Evolutionary conservation across 1,140 invertebrate species (phyloP), one percentile per base, ranked within the genome.

Genomic region (Drosophila lacertosa): DNA sequence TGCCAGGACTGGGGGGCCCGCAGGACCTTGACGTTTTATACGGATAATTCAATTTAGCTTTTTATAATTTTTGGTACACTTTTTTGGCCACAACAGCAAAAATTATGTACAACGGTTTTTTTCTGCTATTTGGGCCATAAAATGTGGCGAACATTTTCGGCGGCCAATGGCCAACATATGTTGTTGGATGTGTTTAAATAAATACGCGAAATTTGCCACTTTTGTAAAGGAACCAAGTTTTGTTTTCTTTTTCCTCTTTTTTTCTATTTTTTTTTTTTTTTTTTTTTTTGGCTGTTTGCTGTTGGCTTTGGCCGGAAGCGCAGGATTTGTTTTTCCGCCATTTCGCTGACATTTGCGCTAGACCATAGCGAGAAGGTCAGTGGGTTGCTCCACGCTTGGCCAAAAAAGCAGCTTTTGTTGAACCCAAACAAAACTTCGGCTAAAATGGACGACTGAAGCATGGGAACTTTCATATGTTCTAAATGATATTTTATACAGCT

Each of bases 1-100:
- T n/a, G n/a, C n/a, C n/a, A 45, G 11, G 33, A 64, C 32, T 35
- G 37, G 45, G 58, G 16, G 74, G 40, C 44, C 54, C 58, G 39
- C 66, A 75, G 62, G 82, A 80, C 76, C 81, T 64, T 74, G 74
- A 45, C 81, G 81, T 81, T 84, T 84, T 84, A 77, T 81, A 88
- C 74, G 81, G 82, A 86, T 86, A 88, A 88, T 88, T 88, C 81
- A 88, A 86, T 88, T 88, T 84, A 65, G 75, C 71, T 74, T 88
- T 88, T 88, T 88, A 55, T 75, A 77, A 81, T 79, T 73, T 65
- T 62, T 26, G 15, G 24, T 37, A 59, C 55, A 51, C 9, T 42
- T 37, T 37, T 42, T 26, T 24, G 15, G 50, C 39, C 55, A 67
- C 54, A 74, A 81, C 81, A 65, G 73, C 48, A 40, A 54, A 67